Base-by-base conservation (phyloP, 2,797 vertebrate genomes). In the Malurus splendens region DNA sequence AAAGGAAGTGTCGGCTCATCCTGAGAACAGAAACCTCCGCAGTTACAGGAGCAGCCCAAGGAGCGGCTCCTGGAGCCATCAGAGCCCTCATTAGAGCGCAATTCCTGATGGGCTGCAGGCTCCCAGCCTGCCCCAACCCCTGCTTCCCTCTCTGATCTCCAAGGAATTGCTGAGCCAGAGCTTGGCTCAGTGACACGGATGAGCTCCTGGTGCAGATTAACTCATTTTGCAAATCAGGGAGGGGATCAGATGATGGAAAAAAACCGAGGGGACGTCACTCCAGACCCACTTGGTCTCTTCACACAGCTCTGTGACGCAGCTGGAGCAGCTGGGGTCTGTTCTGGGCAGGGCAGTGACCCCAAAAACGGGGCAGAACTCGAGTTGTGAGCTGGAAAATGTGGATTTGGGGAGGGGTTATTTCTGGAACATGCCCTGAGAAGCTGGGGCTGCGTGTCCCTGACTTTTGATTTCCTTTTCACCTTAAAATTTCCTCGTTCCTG, bases 311-410 rank as follows among this genome's bases (percentile, higher is more conserved):
- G 41, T 39, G 78, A 17, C 52, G 55, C 18, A 39, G 10, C 32
- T 32, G 19, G 10, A 30, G 10, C 18, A 39, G 12, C 32, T 32
- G 19, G 10, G 32, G 11, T 17, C 60, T 39, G 61, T 45, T 65
- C 25, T n/a, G 56, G 71, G 65, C 66, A 55, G 48, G 25, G 61
- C 48, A 22, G 42, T 3, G 25, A 71, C 48, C 41, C 60, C 9
- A 7, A 38, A 60, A 52, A 11, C 12, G 0, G 0, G 14, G 68
- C 64, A 55, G 38, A 62, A 7, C 25, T 73, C 0, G 0, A 36
- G 19, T 2, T 44, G 22, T 11, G 45, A 62, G 54, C 24, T 12
- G 3, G 14, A 28, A 82, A 59, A 51, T 18, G n/a, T 42, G 27
- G 22, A 25, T 68, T 71, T 24, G 16, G 10, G 44, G 44, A 18